Evolutionary conservation across 2,113 vertebrate genomes (phyloP).

Genomic region (Tragelaphus buxtoni): DNA sequence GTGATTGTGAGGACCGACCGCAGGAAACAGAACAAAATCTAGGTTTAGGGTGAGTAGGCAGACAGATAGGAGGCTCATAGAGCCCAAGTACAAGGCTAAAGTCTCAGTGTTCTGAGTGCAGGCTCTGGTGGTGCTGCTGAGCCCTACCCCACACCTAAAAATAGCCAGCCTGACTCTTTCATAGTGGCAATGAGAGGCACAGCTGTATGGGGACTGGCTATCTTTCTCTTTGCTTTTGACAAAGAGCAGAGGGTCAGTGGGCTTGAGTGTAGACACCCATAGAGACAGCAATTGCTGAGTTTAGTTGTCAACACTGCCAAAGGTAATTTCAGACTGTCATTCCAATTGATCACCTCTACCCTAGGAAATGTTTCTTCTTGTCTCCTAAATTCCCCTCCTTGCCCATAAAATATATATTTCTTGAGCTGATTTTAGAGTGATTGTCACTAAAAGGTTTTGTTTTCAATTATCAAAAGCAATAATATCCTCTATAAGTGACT

Average conservation of each 20-base stretch:
- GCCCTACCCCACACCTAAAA: slow-evolving; percentile 35
- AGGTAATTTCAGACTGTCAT: slow-evolving; percentile 17
- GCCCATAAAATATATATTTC: neutral
- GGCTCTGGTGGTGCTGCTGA: neutral
- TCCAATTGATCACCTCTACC: neutral
- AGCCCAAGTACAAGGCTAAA: neutral
- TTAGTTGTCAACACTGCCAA: slow-evolving; percentile 9
- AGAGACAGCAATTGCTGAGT: neutral
- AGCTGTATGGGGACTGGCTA: slow-evolving; percentile 23
- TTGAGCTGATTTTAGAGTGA: neutral
- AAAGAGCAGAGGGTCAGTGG: slow-evolving; percentile 24
- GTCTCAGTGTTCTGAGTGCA: neutral
- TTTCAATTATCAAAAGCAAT: neutral
- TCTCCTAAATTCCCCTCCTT: neutral
- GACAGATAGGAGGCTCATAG: neutral
- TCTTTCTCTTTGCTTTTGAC: slow-evolving; percentile 44
- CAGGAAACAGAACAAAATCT: neutral
- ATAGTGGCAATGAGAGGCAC: slow-evolving; percentile 33
- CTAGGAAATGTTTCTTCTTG: neutral
- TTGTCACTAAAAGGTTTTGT: neutral
- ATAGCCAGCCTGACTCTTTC: slow-evolving; percentile 35
- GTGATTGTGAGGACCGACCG: neutral
- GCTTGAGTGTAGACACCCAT: slow-evolving; percentile 34
- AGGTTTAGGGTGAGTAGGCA: neutral
- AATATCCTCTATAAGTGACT: neutral